Base-by-base conservation (phyloP, 2,888 invertebrate genomes). In the Linhomoeus sp. region DNA sequence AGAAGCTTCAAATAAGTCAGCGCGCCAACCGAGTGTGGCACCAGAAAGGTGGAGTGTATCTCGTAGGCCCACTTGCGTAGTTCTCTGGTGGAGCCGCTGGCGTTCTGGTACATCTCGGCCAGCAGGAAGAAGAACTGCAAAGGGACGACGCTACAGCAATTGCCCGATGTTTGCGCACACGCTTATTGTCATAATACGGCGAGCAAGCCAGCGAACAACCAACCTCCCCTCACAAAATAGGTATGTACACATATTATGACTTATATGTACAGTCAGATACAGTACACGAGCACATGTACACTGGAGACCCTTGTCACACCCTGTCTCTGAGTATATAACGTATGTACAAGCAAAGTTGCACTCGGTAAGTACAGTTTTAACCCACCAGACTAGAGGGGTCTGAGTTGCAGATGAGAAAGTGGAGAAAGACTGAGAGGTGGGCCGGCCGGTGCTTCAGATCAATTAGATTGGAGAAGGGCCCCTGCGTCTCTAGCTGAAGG, bases 31-130 rank as follows among this genome's bases (percentile, higher is more conserved):
- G 55, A 51, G 29, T 50, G 49, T 19, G 55, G 87, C 61, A 85
- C 81, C 50, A 87, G 72, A 73, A 92, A 92, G 61, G 85, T 84
- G 55, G 90, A 90, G 70, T 88, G 87, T 63, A 94, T 87, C 74
- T 97, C 94, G 71, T 92, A 94, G 3, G 92, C 92, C 92, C 94
- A 97, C 66, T 88, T 84, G 47, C 85, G 77, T 76, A 92, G 81
- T 62, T 94, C 88, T 70, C 83, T 81, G 46, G 77, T 73, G 55
- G 77, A 78, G 45, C 83, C 84, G 23, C 62, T 54, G 22, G 54
- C 53, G 33, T 59, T 59, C 62, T 83, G 82, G 71, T 83, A 92
- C 46, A 81, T 73, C 65, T 87, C 85, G 51, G 90, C 85, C 62
- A 94, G 77, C 55, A 92, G 75, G 67, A 90, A 85, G 70, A 97